These are phyloP conservation scores for Drosophila neocordata DNA, from an alignment of 1,140 invertebrate species.

Conservation along the genomic window DNA sequence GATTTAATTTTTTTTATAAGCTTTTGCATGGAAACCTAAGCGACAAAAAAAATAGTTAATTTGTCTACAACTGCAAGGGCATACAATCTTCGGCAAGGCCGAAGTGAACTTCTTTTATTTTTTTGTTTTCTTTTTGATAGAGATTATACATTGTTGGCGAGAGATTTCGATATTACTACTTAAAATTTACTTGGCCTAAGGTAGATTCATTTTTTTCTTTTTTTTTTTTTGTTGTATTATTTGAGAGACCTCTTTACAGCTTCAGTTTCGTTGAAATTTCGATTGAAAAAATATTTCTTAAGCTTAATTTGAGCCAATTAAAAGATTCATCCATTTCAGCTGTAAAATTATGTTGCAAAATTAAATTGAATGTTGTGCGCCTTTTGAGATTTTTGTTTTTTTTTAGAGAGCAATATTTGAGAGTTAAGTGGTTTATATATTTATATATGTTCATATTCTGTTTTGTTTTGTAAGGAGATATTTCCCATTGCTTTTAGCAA, in stretches of 20 bases:
- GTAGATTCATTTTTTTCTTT: slow-evolving; percentile 38
- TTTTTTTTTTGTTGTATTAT: slow-evolving; percentile 24
- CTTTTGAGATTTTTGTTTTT: slow-evolving; percentile 48
- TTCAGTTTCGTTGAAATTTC: not conserved
- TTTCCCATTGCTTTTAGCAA: slow-evolving; percentile 52
- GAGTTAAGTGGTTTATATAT: slow-evolving; percentile 26
- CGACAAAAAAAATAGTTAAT: no score
- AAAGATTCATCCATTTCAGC: not conserved
- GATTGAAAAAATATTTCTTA: not conserved
- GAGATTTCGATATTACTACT: slow-evolving; percentile 48
- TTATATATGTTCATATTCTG: no score
- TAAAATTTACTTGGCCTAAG: slow-evolving; percentile 62
- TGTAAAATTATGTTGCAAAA: not conserved
- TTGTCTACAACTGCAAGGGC: no score
- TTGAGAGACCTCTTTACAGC: not conserved
- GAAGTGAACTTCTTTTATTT: no score
- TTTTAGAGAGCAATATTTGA: slow-evolving; percentile 38
- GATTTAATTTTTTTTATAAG: no score
- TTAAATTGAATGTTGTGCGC: slow-evolving; percentile 41
- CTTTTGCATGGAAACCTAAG: no score
- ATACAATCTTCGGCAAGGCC: no score
- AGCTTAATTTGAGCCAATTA: not conserved
- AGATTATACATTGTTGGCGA: slow-evolving; percentile 18
- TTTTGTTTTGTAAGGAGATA: slow-evolving; percentile 28
- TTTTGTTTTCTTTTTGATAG: not conserved